phyloP scores from a whole-genome alignment of 2,888 invertebrate genomes.

The Suillia variegata region DNA sequence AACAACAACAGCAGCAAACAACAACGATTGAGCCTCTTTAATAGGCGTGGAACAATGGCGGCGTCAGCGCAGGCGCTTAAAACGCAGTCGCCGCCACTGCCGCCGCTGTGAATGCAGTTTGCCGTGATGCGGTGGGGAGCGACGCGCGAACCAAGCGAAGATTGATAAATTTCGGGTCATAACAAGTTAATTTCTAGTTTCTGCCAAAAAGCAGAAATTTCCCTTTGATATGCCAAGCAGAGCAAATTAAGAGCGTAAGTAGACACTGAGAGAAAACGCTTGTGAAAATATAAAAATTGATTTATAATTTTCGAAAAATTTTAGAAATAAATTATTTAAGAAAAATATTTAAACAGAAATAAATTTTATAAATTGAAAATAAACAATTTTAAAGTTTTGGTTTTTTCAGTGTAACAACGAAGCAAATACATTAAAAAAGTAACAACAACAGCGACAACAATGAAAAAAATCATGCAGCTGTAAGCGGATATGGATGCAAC shows the following conservation, averaged over 20 bases:
- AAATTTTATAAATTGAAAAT: no score
- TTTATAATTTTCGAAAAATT: no score
- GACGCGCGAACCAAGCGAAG: no score
- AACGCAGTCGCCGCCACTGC: not conserved
- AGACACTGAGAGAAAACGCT: not conserved
- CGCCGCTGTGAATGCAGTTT: not conserved
- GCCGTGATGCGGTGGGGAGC: no score
- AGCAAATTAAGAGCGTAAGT: not conserved
- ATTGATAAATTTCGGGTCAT: conserved; percentile 1
- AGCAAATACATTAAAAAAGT: no score
- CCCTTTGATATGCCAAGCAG: not conserved
- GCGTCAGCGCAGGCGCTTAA: conserved; percentile 11
- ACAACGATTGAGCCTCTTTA: no score
- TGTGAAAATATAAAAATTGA: no score
- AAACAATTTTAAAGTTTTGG: no score
- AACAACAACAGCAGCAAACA: not conserved
- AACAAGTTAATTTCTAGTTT: conserved; percentile 1
- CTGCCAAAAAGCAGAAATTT: not conserved
- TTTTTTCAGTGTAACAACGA: no score
- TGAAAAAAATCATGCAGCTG: not conserved
- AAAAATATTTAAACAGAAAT: no score
- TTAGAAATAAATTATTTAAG: no score
- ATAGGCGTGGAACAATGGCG: conserved; percentile 9
- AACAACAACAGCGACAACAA: no score
- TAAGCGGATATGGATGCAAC: not conserved